These are phyloP conservation scores for Cheilosia vulpina DNA, from an alignment of 2,888 invertebrate species.

Conservation along the genomic window DNA sequence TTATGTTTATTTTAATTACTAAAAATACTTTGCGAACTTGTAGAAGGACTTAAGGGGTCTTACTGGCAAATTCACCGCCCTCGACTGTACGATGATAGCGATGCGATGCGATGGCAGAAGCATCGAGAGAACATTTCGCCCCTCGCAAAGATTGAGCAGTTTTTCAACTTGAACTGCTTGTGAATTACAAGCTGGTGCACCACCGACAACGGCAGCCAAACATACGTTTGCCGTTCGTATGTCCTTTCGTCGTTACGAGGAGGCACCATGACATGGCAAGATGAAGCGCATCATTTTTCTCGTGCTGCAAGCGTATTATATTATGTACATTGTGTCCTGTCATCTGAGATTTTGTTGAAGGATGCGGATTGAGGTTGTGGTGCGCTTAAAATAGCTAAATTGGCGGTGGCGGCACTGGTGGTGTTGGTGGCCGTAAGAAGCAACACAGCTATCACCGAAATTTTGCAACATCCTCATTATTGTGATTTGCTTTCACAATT, in stretches of 20 bases:
- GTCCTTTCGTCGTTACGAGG: slow-evolving; percentile 29
- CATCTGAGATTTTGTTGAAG: slow-evolving; percentile 33
- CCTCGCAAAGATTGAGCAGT: slow-evolving; percentile 44
- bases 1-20: slow-evolving; percentile 75
- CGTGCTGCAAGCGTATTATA: slow-evolving; percentile 19
- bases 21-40: slow-evolving; percentile 74
- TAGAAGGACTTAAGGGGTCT: slow-evolving; percentile 70
- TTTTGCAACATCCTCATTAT: slow-evolving; percentile 36
- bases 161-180: slow-evolving; percentile 50
- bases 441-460: slow-evolving; percentile 10
- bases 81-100: slow-evolving; percentile 1
- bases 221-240: slow-evolving; percentile 55
- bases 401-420: not conserved
- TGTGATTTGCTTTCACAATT: slow-evolving; percentile 19
- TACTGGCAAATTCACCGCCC: slow-evolving; percentile 43
- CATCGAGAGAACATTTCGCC: slow-evolving; percentile 11
- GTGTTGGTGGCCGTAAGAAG: no score
- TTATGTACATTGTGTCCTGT: slow-evolving; percentile 36
- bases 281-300: slow-evolving; percentile 50
- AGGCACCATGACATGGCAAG: slow-evolving; percentile 24
- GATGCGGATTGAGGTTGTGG: slow-evolving; percentile 1
- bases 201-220: slow-evolving; percentile 29
- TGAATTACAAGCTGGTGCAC: slow-evolving; percentile 29
- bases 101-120: slow-evolving; percentile 9
- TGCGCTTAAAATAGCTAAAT: slow-evolving; percentile 1